A percentile compares a stretch with the other conserved stretches of the same genome.
These are phyloP conservation scores for Guaruba guarouba DNA, from an alignment of 2,113 vertebrate genomes.

Conservation along the genomic window DNA sequence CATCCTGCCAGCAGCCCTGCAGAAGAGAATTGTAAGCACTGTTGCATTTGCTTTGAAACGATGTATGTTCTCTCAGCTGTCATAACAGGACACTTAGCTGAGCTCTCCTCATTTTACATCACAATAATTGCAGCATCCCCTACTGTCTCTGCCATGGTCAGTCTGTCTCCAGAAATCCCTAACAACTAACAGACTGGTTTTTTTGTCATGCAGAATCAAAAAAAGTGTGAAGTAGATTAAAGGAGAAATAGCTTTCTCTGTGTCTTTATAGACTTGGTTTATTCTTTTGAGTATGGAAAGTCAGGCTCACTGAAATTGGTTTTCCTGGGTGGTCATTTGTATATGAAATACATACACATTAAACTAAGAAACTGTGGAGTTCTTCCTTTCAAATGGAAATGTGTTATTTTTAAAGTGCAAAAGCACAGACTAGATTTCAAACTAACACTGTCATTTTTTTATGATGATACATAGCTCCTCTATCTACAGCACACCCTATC, in stretches of 20 bases:
- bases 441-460: background rate
- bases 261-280: slow-evolving; percentile 23
- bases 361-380: slow-evolving; percentile 1
- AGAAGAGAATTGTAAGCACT: background rate
- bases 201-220: slow-evolving; percentile 37
- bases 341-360: slow-evolving; percentile 34
- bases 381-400: slow-evolving; percentile 45
- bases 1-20: background rate
- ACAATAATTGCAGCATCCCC: slow-evolving; percentile 4
- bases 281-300: slow-evolving; percentile 5
- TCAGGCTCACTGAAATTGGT: background rate
- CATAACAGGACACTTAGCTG: background rate
- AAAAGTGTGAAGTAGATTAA: slow-evolving; percentile 22
- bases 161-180: slow-evolving; percentile 11
- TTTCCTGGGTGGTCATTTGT: slow-evolving; percentile 40
- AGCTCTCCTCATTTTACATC: background rate
- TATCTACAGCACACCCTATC: background rate
- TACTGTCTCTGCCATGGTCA: slow-evolving; percentile 15
- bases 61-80: background rate
- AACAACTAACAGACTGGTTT: background rate
- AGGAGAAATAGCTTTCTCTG: slow-evolving; percentile 24
- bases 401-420: slow-evolving; percentile 21
- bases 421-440: slow-evolving; percentile 16
- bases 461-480: background rate
- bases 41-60: background rate